Evolutionary conservation across 2,888 invertebrate genomes (phyloP), one percentile per base, ranked within the genome.

Genomic region (Germaria angustata): DNA sequence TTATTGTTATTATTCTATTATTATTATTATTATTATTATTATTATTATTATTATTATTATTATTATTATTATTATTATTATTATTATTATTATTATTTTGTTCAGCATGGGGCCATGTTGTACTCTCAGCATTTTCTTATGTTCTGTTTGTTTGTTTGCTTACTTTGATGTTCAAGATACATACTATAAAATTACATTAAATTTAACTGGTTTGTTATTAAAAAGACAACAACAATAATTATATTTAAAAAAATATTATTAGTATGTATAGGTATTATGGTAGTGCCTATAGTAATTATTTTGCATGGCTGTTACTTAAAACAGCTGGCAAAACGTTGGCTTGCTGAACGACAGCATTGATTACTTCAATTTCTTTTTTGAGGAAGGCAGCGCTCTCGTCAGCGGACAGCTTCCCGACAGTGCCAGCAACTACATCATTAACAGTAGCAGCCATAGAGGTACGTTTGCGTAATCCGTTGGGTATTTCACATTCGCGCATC

Each of bases 231-330:
- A 41, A 28, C 4, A 5, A 28, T 28, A 28, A 28, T 28, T 3
- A 28, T 28, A 28, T 28, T 28, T 28, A 5, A 5, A 28, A 28
- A 28, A 6, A 6, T 32, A 11, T 2, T 20, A 17, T 15, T 53
- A 22, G 55, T 36, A 51, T 71, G 41, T 81, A 46, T 53, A 77
- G 57, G 49, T 46, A 22, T 36, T 55, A 39, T 34, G 20, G 11
- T 68, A 51, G 49, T 61, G 32, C 46, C 68, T 78, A 65, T 55
- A 61, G 85, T 84, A 86, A 86, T 87, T 90, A 91, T 88, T 91
- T 91, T 85, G 90, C 91, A 87, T 91, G 91, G 32, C 91, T 91
- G 86, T 91, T 91, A 84, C 91, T 91, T 24, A 91, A 85, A 76
- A 91, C 91, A 68, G 89, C 91, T 36, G 91, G 91, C 85, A 91